Percentiles rank a stretch among this genome's conserved stretches.
Evolutionary conservation across 2,113 vertebrate species (phyloP).

Genomic region (Psammodynastes pulverulentus): DNA sequence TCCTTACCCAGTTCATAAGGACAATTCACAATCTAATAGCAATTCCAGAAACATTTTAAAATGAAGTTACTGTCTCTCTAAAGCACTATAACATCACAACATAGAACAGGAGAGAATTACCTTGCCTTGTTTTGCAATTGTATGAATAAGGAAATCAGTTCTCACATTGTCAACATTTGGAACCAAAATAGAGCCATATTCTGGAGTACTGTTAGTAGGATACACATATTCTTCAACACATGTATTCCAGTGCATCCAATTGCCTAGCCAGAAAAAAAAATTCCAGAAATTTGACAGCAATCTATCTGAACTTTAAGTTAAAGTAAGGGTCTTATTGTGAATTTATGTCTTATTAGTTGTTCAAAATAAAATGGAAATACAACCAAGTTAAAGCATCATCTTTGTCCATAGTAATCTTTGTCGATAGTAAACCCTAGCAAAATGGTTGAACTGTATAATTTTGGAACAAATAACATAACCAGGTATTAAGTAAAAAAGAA

Average conservation of each 20-base stretch:
- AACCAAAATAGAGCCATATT: conserved; percentile 89
- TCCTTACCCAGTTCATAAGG: neutral
- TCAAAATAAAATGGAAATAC: neutral
- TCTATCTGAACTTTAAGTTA: neutral
- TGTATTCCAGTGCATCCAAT: conserved; percentile 88
- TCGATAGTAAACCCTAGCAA: neutral
- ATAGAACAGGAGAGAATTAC: conserved; percentile 55
- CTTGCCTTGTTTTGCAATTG: conserved; percentile 91
- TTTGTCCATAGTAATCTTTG: neutral
- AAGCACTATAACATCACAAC: neutral
- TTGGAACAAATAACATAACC: neutral
- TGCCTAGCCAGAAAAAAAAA: conserved; percentile 66
- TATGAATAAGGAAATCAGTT: conserved; percentile 89
- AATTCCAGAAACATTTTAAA: neutral
- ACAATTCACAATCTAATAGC: neutral
- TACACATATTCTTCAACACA: conserved; percentile 86
- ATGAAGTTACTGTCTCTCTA: neutral
- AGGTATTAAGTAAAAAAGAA: neutral
- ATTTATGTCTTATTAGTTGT: neutral
- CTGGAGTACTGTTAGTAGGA: conserved; percentile 76
- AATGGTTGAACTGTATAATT: neutral
- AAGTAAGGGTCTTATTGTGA: neutral
- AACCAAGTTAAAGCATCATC: neutral
- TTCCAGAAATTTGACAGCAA: neutral
- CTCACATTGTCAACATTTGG: conserved; percentile 94